Evolutionary conservation across 2,888 invertebrate species (phyloP).

Genomic region (Ophioninae sp.): DNA sequence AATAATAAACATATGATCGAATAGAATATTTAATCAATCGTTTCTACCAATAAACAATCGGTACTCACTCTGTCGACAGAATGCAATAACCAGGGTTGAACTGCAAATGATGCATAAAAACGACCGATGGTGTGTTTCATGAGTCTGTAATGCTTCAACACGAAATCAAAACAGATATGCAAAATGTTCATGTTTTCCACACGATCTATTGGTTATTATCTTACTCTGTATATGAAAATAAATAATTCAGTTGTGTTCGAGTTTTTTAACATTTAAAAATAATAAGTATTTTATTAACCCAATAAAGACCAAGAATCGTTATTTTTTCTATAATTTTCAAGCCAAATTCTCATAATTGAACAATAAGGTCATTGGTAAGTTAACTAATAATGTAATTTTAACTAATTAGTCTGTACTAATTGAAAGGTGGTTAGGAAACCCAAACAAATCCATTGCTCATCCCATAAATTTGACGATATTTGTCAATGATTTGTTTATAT

Average conservation of each 20-base stretch:
- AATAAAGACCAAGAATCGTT: neutral
- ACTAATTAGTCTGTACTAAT: no score
- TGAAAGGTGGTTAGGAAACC: no score
- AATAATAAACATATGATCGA: no score
- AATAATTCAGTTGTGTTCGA: neutral
- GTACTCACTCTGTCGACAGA: slow-evolving; percentile 71
- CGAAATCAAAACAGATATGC: neutral
- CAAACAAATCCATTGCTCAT: no score
- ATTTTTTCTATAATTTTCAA: neutral
- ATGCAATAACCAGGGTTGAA: slow-evolving; percentile 74
- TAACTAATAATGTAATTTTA: no score
- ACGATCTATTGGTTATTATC: neutral
- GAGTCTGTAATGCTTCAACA: slow-evolving; percentile 70
- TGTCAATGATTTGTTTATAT: no score
- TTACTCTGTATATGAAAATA: neutral
- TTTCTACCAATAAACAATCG: neutral
- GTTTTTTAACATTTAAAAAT: neutral
- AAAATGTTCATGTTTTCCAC: neutral
- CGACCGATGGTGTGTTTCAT: slow-evolving; percentile 71
- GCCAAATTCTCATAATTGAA: neutral
- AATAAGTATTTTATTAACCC: neutral
- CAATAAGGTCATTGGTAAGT: no score
- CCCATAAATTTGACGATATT: no score
- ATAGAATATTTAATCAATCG: neutral
- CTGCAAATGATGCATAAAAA: slow-evolving; percentile 72